These are phyloP conservation scores for Troides helena DNA, from an alignment of 2,888 invertebrate genomes.

Conservation along the genomic window DNA sequence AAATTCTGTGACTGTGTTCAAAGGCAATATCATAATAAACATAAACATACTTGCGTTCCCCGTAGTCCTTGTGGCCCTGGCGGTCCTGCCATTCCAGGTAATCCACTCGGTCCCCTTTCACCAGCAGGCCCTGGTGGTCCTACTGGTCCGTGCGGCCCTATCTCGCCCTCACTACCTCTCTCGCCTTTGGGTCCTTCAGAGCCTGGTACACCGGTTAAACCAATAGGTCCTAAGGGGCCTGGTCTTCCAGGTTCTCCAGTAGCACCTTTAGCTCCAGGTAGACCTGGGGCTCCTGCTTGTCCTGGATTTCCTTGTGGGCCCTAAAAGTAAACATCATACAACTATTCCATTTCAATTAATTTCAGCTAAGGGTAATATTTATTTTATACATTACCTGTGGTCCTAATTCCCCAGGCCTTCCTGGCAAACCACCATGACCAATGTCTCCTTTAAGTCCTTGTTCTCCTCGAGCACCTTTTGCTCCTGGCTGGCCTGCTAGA, in stretches of 20 bases:
- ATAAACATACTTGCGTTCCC: slow-evolving; percentile 77
- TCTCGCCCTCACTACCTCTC: slow-evolving; percentile 83
- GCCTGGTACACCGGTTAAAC: slow-evolving; percentile 86
- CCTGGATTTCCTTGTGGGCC: slow-evolving; percentile 86
- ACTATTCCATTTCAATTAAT: not conserved
- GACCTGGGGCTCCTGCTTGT: slow-evolving; percentile 84
- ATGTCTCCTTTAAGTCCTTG: slow-evolving; percentile 87
- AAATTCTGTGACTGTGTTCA: not conserved
- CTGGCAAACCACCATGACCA: slow-evolving; percentile 88
- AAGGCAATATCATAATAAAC: not conserved
- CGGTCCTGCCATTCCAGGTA: slow-evolving; percentile 84
- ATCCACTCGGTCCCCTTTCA: slow-evolving; percentile 81
- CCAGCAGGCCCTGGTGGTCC: slow-evolving; percentile 86
- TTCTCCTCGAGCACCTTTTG: slow-evolving; percentile 88
- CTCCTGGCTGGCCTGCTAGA: slow-evolving; percentile 82
- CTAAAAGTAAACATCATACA: slow-evolving; percentile 53
- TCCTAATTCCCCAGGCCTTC: slow-evolving; percentile 88
- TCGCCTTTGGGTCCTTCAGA: slow-evolving; percentile 88
- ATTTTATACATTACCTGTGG: slow-evolving; percentile 73
- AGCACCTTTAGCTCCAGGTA: slow-evolving; percentile 85
- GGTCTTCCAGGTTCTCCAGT: slow-evolving; percentile 85
- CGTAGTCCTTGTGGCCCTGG: slow-evolving; percentile 83
- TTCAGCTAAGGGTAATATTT: not conserved
- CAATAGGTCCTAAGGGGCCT: slow-evolving; percentile 84
- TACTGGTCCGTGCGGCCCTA: slow-evolving; percentile 84